Base-by-base conservation (phyloP, 2,113 vertebrate species). In the Siphamia tubifer region DNA sequence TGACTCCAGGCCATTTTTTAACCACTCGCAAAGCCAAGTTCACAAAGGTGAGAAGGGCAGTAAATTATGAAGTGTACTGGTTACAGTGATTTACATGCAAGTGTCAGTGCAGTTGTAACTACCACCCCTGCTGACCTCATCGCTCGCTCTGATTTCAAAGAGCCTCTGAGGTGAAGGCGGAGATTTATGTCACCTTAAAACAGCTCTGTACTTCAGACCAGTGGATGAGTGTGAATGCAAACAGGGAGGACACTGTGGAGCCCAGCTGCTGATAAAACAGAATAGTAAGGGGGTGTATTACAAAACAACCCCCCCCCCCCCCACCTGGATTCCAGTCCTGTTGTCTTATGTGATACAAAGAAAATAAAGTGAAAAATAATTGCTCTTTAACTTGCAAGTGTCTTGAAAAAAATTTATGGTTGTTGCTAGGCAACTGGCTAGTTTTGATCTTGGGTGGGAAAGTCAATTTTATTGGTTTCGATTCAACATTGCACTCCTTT, bases 251-350 rank as follows among this genome's bases (percentile, higher is more conserved):
- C 24, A 34, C 52, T 60, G 49, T 44, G 52, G 24, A 32, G 47
- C 28, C 20, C 40, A 39, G 51, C 47, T 36, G 53, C 47, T 47
- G 45, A 60, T 45, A 35, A 38, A 23, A 31, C 38, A 58, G 47
- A 49, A 61, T 49, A 19, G 44, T 43, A 6, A 65, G 27, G 25
- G 31, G 34, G 64, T 60, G 65, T 31, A 23, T 79, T 38, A 28
- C 13, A 54, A 76, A 74, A n/a, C n/a, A 85, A 62, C 32, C 25
- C 2, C n/a, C n/a, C n/a, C n/a, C n/a, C n/a, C n/a, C n/a, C n/a
- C n/a, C n/a, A n/a, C n/a, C 53, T 82, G 82, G 75, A 72, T 58
- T 44, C 3, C 39, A 27, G 66, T 74, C 45, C 47, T 40, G 31
- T 67, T 69, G 34, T 27, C 60, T 63, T 58, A 65, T 65, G 61